A percentile compares a stretch with the other conserved stretches of the same genome.
Evolutionary conservation across 1,140 invertebrate genomes (phyloP).

Genomic region (Brachionus calyciflorus): DNA sequence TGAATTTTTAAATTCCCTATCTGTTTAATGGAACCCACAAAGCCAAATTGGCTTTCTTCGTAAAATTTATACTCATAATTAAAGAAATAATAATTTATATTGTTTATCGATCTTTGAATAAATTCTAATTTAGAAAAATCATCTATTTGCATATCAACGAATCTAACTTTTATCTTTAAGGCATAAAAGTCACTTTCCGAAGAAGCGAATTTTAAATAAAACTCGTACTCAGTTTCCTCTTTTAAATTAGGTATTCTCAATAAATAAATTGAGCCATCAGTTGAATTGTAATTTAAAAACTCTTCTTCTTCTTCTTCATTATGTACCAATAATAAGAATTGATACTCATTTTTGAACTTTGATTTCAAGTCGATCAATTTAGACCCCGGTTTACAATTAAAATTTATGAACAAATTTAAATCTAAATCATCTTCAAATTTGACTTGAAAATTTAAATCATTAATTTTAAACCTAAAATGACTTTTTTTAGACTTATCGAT

Average conservation of each 20-base stretch:
- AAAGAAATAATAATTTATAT: background rate
- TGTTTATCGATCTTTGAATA: too few species aligned
- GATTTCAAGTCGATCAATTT: background rate
- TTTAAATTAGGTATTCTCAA: background rate
- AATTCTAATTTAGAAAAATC: too few species aligned
- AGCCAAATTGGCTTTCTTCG: background rate
- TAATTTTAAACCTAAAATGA: too few species aligned
- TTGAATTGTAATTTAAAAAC: background rate
- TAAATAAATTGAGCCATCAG: background rate
- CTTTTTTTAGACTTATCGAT: too few species aligned
- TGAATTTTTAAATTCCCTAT: background rate
- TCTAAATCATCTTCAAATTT: too few species aligned
- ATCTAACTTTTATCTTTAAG: background rate
- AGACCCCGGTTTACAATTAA: background rate
- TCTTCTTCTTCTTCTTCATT: too few species aligned
- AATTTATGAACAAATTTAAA: background rate
- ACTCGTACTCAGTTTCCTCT: background rate
- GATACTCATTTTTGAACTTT: background rate
- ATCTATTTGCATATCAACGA: background rate
- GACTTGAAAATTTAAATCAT: background rate
- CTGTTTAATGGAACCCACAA: background rate
- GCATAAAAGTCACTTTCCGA: background rate
- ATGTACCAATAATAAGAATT: background rate
- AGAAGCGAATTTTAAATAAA: slow-evolving; percentile 7
- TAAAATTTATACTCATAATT: background rate